Conservation (phyloP, 2,888 invertebrate species). For the Dendrolimus pini region DNA sequence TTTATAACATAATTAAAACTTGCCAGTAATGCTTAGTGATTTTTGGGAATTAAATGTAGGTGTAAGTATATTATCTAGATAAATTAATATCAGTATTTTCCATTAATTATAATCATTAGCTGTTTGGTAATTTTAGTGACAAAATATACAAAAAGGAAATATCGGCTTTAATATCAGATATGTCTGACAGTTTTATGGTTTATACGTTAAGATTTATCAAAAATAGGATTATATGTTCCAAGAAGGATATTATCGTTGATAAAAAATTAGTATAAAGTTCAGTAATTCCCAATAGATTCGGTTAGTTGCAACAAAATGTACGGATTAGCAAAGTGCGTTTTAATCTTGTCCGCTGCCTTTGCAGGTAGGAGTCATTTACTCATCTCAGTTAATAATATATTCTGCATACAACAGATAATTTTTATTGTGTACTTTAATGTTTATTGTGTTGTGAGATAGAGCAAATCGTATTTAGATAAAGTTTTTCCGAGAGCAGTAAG, state of each 20-base stretch:
- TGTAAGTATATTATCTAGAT: no score
- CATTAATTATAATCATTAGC: background rate
- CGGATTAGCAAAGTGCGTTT: conserved; percentile 33
- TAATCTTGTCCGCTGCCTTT: conserved; percentile 41
- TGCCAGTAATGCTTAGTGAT: no score
- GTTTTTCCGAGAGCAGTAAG: no score
- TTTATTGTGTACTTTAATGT: no score
- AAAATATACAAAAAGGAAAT: conserved; percentile 2
- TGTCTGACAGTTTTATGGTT: conserved; percentile 25
- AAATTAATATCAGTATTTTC: background rate
- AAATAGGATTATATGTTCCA: conserved; percentile 20
- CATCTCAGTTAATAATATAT: no score
- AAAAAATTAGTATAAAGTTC: conserved; percentile 41
- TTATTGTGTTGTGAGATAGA: no score
- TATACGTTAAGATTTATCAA: conserved; percentile 17
- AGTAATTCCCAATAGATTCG: conserved; percentile 8
- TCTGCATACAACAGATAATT: no score
- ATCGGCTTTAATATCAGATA: conserved; percentile 6
- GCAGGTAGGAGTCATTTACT: conserved; percentile 37
- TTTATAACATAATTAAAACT: no score
- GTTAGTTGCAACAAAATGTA: conserved; percentile 37
- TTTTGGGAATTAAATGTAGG: no score
- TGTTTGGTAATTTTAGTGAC: conserved; percentile 1
- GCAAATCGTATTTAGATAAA: no score
- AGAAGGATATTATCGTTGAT: conserved; percentile 30